Conservation (phyloP, 2,113 vertebrate species). For the Mormoops blainvillei region DNA sequence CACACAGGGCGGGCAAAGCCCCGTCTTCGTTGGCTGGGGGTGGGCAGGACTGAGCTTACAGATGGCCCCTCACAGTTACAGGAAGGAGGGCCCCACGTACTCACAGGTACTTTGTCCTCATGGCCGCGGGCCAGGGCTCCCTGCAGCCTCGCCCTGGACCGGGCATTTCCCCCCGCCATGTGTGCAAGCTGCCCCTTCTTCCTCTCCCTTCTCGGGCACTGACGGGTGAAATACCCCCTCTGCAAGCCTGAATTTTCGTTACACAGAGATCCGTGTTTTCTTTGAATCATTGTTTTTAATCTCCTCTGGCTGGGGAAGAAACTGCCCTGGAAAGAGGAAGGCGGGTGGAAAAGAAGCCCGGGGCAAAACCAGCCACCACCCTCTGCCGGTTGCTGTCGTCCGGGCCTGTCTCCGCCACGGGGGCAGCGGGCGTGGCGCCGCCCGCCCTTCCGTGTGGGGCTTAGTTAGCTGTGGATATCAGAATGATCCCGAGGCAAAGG, state of each 20-base stretch:
- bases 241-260: not conserved
- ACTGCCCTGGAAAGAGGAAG: not conserved
- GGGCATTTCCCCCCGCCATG: fast-evolving
- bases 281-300: not conserved
- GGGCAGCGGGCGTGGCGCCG: not conserved
- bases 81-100: fast-evolving
- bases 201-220: not conserved
- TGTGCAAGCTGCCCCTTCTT: not conserved
- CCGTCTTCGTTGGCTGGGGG: not conserved
- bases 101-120: not conserved
- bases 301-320: not conserved
- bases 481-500: not conserved
- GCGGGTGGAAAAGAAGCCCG: not conserved
- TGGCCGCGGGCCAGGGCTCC: too few relatives aligned
- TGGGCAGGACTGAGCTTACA: fast-evolving
- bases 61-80: not conserved
- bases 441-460: not conserved
- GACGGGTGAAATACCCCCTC: not conserved
- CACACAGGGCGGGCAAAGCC: not conserved
- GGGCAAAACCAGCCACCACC: too few relatives aligned
- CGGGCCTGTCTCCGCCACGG: too few relatives aligned
- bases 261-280: not conserved
- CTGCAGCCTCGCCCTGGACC: too few relatives aligned
- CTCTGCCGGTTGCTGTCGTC: not conserved
- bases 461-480: not conserved